Base-by-base conservation (phyloP, 2,888 invertebrate species). In the Diarsia brunnea region DNA sequence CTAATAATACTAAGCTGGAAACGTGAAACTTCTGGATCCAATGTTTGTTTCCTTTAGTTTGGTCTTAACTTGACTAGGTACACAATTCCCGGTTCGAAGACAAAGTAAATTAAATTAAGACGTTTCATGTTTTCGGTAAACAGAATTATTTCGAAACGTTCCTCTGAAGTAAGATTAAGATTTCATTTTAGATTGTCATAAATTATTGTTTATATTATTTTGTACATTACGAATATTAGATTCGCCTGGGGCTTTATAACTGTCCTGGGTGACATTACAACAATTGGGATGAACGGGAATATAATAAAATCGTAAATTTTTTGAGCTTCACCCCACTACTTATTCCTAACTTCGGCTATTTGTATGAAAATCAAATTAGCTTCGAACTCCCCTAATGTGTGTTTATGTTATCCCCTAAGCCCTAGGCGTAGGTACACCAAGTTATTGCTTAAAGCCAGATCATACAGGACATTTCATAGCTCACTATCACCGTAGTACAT, bases 1-100 rank as follows among this genome's bases (percentile, higher is more conserved):
- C 86, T 89, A 89, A 86, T 87, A 88, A 87, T 89, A 89, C 77
- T 72, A 86, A 83, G 82, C 86, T 88, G 81, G 85, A 68, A 84
- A 81, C 83, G 78, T 78, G 81, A 80, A 89, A 89, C 84, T 90
- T 88, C 73, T 75, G 79, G 69, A 78, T 71, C 61, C 82, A 79
- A 81, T 83, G 86, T 84, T 89, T 87, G 87, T 89, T 85, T 85
- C 86, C 85, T 86, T 86, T 81, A 87, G 81, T 90, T 89, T 75
- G 63, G 80, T 85, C 77, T 78, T 78, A 88, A 88, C 81, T 90
- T 83, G 81, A 89, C 90, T 89, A 24, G 53, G 53, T 53, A 89
- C 76, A 78, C 73, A 79, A 69, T 49, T 75, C 80, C 68, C 66
- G 14, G 67, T 74, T 70, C 70, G 61, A 72, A 79, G 74, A 79